A percentile compares a stretch with the other conserved stretches of the same genome.
Conservation (phyloP, 2,113 vertebrate species). For the Coptodon rendalli region DNA sequence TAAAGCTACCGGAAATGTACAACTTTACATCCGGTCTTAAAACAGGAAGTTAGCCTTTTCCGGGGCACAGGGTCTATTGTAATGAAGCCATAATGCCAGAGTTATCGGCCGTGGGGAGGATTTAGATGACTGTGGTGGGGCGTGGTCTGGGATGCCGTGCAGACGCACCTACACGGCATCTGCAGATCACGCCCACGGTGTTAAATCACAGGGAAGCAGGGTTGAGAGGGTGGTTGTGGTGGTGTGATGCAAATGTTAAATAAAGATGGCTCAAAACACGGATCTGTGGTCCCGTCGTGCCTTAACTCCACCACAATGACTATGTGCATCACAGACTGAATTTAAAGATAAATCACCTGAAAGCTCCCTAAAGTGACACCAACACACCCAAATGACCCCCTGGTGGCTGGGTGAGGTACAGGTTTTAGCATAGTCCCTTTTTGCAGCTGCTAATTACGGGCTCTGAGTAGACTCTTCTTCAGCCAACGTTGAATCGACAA, state of each 20-base stretch:
- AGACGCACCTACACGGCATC: too few relatives aligned
- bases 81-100: neutral
- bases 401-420: neutral
- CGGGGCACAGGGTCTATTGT: neutral
- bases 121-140: neutral
- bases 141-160: too few relatives aligned
- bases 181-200: too few relatives aligned
- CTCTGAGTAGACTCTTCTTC: neutral
- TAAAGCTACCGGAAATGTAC: neutral
- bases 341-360: neutral
- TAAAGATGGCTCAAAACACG: too few relatives aligned
- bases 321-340: neutral
- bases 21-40: neutral
- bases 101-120: neutral
- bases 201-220: too few relatives aligned
- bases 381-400: neutral
- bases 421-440: neutral
- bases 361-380: neutral
- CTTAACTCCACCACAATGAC: neutral
- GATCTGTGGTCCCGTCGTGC: too few relatives aligned
- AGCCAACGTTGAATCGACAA: rapidly evolving
- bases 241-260: too few relatives aligned
- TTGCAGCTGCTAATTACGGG: neutral
- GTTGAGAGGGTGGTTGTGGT: too few relatives aligned
- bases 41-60: neutral